Evolutionary conservation across 2,797 vertebrate genomes (phyloP).

Genomic region (Poeciliopsis presidionis): DNA sequence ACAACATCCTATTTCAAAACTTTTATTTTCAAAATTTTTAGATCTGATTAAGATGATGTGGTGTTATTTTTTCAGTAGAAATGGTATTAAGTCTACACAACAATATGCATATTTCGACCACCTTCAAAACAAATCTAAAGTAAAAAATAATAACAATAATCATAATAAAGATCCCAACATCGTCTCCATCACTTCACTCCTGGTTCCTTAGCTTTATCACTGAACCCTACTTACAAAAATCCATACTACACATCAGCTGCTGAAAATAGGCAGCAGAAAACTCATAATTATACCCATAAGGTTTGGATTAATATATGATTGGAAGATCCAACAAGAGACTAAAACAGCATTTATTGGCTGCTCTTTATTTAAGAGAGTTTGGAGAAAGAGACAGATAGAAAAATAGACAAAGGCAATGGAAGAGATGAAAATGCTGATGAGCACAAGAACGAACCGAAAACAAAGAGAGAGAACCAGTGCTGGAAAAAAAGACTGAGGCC

Average conservation of each 20-base stretch:
- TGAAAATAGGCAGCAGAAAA: background rate
- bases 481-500: conserved; percentile 22
- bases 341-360: conserved; percentile 1
- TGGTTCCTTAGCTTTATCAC: background rate
- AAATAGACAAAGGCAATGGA: conserved; percentile 20
- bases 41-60: too few species aligned
- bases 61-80: background rate
- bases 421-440: conserved; percentile 21
- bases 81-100: background rate
- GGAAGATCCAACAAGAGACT: conserved; percentile 11
- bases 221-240: background rate
- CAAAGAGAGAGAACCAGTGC: conserved; percentile 33
- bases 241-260: background rate
- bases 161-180: too few species aligned
- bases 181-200: too few species aligned
- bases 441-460: conserved; percentile 24
- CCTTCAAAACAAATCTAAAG: background rate
- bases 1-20: background rate
- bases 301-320: background rate
- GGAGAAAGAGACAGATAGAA: conserved; percentile 1
- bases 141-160: too few species aligned
- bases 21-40: too few species aligned
- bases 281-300: background rate
- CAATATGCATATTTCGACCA: background rate
- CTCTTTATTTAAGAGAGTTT: conserved; percentile 6